Conservation (phyloP, 1,140 invertebrate genomes). For the Cotesia vestalis region DNA sequence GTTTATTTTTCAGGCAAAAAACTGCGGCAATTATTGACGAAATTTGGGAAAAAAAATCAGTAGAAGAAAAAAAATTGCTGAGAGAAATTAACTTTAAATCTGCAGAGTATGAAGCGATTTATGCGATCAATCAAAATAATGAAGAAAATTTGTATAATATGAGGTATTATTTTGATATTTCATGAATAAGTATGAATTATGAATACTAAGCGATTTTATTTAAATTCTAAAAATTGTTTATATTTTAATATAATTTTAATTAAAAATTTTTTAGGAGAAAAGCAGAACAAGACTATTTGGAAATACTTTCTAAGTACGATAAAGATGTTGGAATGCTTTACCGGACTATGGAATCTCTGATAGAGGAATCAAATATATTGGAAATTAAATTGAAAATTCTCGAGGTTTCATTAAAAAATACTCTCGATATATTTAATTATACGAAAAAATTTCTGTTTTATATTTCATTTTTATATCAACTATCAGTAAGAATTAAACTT, state of each 20-base stretch:
- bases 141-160: constrained; percentile 33
- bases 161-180: constrained; percentile 6
- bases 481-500: too few species aligned
- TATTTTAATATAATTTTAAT: too few species aligned
- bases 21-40: neutral
- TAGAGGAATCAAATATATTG: constrained; percentile 35
- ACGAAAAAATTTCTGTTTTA: neutral
- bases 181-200: too few species aligned
- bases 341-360: constrained; percentile 41
- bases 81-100: constrained; percentile 15
- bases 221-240: too few species aligned
- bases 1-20: neutral
- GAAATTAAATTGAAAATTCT: constrained; percentile 36
- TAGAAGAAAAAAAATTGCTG: neutral
- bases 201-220: too few species aligned
- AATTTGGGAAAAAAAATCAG: neutral
- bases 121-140: constrained; percentile 23
- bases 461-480: neutral
- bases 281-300: constrained; percentile 38
- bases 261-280: constrained; percentile 35
- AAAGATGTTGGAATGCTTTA: constrained; percentile 43
- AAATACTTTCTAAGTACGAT: constrained; percentile 44
- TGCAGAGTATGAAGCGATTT: constrained; percentile 27
- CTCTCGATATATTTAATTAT: constrained; percentile 13
- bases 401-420: constrained; percentile 34